Evolutionary conservation across 2,797 vertebrate genomes (phyloP), one percentile per base, ranked within the genome.

Genomic region (Myotis daubentonii): DNA sequence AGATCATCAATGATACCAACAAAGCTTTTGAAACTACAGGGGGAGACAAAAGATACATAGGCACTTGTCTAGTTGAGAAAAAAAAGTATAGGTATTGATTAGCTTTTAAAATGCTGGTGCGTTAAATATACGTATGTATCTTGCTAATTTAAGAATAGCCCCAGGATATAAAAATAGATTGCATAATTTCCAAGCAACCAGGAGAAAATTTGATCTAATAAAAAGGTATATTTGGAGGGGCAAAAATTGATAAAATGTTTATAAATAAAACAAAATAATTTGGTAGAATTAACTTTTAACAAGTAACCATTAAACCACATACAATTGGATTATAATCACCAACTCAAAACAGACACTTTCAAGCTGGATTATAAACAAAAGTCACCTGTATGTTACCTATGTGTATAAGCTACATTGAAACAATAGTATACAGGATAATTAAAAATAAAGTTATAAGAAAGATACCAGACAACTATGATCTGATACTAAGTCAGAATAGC

Each of bases 91-190:
- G 7, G 74, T 68, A 72, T 74, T 81, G 30, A 74, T 70, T 87
- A 25, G 15, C 22, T 74, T 95, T 90, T 82, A 57, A 80, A 86
- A 65, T 51, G 25, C 33, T n/a, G 9, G 30, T 81, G 33, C 65
- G 47, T 49, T 79, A 91, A 71, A 38, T 82, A 51, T 44, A 51
- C n/a, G 10, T 10, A 55, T 71, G 4, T 57, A 30, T 82, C 82
- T 87, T 80, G 70, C 68, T 84, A 82, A 78, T 74, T 57, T 92
- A 90, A 81, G n/a, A 78, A 79, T 82, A 80, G 38, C 6, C 11
- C 20, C 41, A 82, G 3, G 6, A 80, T 87, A 87, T 79, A 91
- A 89, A 81, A 91, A 86, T n/a, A 87, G 5, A 93, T 91, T 30
- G 13, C 8, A 66, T 95, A 41, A 66, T 76, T 88, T 96, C 28